Conservation (phyloP, 2,797 vertebrate species). For the Sebastiscus tertius region DNA sequence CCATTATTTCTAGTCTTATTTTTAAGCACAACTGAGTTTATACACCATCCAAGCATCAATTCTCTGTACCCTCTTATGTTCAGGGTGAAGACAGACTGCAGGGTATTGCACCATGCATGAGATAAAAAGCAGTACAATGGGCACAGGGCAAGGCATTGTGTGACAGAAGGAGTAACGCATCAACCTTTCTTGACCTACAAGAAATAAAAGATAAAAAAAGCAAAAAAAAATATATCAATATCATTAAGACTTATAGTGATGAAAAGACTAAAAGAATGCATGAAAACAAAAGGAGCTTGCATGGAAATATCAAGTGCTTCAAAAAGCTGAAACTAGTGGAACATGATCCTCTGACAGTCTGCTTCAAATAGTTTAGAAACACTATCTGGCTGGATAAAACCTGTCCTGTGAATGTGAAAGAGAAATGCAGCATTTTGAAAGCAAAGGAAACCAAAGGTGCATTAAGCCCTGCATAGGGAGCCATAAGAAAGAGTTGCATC, state of each 20-base stretch:
- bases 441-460: neutral
- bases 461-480: neutral
- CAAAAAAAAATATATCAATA: neutral
- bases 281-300: neutral
- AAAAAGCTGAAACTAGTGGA: neutral
- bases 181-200: neutral
- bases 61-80: neutral
- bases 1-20: neutral
- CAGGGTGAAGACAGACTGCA: neutral
- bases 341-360: neutral
- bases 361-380: neutral
- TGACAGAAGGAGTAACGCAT: neutral
- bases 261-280: neutral
- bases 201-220: neutral
- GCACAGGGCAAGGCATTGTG: neutral
- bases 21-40: neutral
- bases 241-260: neutral
- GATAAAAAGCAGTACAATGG: neutral
- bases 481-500: neutral
- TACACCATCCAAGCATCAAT: neutral
- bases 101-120: neutral
- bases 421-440: neutral
- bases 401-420: neutral
- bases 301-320: neutral
- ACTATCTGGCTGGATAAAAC: conserved; percentile 7